phyloP scores from a whole-genome alignment of 2,888 invertebrate genomes.

The Macrophya annulata region DNA sequence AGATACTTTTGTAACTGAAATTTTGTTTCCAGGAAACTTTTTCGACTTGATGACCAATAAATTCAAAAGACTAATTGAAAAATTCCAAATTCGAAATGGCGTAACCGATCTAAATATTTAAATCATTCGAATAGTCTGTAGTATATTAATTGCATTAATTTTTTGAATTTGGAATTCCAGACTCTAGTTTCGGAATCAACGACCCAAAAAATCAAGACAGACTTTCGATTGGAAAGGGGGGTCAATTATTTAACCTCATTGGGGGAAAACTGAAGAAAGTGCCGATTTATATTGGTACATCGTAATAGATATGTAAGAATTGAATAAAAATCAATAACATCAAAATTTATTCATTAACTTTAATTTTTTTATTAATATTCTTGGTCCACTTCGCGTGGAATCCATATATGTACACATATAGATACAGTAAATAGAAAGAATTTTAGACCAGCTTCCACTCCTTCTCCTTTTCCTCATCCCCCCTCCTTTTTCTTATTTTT shows the following conservation, averaged over 20 bases:
- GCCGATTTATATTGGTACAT: no score
- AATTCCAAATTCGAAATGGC: no score
- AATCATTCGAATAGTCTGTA: background rate
- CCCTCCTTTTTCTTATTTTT: background rate
- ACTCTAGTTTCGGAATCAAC: background rate
- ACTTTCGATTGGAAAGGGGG: background rate
- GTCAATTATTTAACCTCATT: no score
- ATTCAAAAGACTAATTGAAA: no score
- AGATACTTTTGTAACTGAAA: no score
- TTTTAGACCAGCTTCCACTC: constrained; percentile 70
- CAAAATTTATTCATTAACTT: no score
- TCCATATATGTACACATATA: background rate
- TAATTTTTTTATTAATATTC: background rate
- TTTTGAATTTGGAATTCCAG: background rate
- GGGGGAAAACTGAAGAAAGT: no score
- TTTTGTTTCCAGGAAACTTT: no score
- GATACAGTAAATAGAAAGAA: constrained; percentile 75
- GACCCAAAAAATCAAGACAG: background rate
- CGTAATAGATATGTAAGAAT: no score
- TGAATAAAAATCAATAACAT: no score
- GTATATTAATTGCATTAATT: background rate
- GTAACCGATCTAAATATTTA: background rate
- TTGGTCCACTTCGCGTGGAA: background rate
- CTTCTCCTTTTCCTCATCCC: no score
- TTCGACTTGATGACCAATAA: no score